phyloP scores from a whole-genome alignment of 2,888 invertebrate genomes.

The Himalopsyche tibetana region DNA sequence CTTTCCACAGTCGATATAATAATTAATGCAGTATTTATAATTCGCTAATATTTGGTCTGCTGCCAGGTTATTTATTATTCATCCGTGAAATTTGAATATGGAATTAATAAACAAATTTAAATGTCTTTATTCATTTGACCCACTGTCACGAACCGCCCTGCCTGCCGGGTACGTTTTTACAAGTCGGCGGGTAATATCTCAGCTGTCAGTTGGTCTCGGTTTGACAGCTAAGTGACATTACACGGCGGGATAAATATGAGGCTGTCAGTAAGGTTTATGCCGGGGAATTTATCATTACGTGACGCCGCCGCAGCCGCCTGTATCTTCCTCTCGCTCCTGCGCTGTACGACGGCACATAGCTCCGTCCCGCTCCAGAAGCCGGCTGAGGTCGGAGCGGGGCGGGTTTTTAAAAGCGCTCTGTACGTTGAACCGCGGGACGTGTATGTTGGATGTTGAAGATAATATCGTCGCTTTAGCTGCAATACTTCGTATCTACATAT shows the following conservation, averaged over 20 bases:
- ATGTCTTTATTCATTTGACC: not conserved
- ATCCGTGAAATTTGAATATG: not conserved
- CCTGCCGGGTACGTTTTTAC: slow-evolving; percentile 62
- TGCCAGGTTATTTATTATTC: too few relatives aligned
- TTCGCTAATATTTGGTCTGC: too few relatives aligned
- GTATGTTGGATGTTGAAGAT: slow-evolving; percentile 18
- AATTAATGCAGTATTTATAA: too few relatives aligned
- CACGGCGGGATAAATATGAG: slow-evolving; percentile 66
- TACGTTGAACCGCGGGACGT: slow-evolving; percentile 37
- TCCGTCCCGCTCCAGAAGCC: slow-evolving; percentile 10
- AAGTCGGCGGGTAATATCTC: slow-evolving; percentile 65
- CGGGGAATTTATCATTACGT: slow-evolving; percentile 72
- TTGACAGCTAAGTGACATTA: slow-evolving; percentile 66
- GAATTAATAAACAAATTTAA: slow-evolving; percentile 18
- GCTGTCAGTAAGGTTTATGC: slow-evolving; percentile 65
- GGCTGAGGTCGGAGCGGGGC: slow-evolving; percentile 57
- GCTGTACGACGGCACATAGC: slow-evolving; percentile 65
- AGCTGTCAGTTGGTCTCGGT: slow-evolving; percentile 64
- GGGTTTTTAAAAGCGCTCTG: slow-evolving; percentile 38
- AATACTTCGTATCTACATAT: not conserved
- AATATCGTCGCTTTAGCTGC: not conserved
- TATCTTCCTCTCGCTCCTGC: slow-evolving; percentile 66
- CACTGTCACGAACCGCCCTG: slow-evolving; percentile 71
- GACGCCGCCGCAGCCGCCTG: slow-evolving; percentile 62
- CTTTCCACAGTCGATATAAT: too few relatives aligned